These are phyloP conservation scores for Parapsyche elsis DNA, from an alignment of 1,140 invertebrate genomes.

Conservation along the genomic window DNA sequence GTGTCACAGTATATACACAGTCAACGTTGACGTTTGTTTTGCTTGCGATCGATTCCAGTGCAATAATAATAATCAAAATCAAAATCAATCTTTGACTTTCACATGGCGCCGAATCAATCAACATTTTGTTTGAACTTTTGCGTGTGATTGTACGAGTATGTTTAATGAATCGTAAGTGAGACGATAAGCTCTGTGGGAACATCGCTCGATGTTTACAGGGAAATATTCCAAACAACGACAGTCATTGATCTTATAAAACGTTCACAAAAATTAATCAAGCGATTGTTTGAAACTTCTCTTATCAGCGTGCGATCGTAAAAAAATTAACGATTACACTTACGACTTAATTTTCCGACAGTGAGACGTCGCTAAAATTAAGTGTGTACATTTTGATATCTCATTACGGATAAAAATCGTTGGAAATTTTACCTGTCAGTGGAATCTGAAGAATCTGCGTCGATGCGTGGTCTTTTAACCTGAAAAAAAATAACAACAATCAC, in stretches of 20 bases:
- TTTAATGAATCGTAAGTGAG: not conserved
- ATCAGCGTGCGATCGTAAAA: not conserved
- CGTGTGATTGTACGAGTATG: no score
- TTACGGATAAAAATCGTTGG: not conserved
- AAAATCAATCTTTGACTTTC: no score
- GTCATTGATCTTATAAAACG: not conserved
- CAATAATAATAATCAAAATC: no score
- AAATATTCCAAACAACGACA: no score
- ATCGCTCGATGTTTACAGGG: no score
- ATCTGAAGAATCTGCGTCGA: conserved; percentile 46
- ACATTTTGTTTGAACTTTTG: no score
- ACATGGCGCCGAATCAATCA: no score
- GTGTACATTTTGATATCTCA: not conserved
- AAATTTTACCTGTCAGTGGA: conserved; percentile 34
- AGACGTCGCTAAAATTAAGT: not conserved
- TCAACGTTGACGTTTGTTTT: no score
- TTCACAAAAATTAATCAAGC: not conserved
- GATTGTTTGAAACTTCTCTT: not conserved
- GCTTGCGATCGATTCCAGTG: no score
- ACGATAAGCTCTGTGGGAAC: not conserved
- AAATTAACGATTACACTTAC: not conserved
- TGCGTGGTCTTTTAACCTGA: conserved; percentile 53
- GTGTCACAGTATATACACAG: no score
- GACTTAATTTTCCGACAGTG: not conserved
- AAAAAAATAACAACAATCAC: conserved; percentile 38